phyloP scores from a whole-genome alignment of 2,113 vertebrate species.

The Collichthys lucidus region DNA sequence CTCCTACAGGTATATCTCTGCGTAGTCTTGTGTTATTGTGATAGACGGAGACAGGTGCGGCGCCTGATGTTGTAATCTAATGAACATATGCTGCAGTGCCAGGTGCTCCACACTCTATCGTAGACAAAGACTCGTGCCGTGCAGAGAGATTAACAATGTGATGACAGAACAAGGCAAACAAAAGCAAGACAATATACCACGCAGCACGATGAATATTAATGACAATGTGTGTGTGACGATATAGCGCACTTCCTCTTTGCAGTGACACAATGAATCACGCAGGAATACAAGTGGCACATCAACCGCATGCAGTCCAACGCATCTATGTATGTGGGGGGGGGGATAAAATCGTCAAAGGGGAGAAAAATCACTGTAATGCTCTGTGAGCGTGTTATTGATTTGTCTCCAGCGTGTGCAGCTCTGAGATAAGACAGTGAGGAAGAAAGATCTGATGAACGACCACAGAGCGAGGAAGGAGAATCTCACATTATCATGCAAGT shows the following conservation, averaged over 20 bases:
- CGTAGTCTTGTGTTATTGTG: slow-evolving; percentile 13
- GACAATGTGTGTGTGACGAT: slow-evolving; percentile 10
- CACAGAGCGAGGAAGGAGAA: not conserved
- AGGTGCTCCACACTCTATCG: slow-evolving; percentile 12
- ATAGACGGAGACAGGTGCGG: slow-evolving; percentile 32
- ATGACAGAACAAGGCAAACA: slow-evolving; percentile 12
- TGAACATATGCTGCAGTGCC: slow-evolving; percentile 39
- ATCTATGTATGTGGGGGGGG: not conserved
- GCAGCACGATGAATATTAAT: slow-evolving; percentile 8
- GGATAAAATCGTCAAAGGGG: slow-evolving; percentile 19
- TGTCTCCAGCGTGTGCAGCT: slow-evolving; percentile 4
- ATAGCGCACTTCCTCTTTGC: slow-evolving; percentile 56
- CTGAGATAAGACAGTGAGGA: slow-evolving; percentile 40
- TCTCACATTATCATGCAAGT: not conserved
- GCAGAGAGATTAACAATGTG: slow-evolving; percentile 33
- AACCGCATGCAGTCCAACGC: not conserved
- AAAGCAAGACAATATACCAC: not conserved
- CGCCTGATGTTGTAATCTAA: slow-evolving; percentile 32
- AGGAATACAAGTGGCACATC: slow-evolving; percentile 26
- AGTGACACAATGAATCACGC: slow-evolving; percentile 43
- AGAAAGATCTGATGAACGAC: not conserved
- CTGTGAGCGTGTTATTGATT: slow-evolving; percentile 4
- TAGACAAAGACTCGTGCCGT: slow-evolving; percentile 17
- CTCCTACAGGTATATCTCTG: slow-evolving; percentile 25
- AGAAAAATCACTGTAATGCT: slow-evolving; percentile 19